Percentiles rank a stretch among this genome's conserved stretches.
phyloP scores from a whole-genome alignment of 2,797 vertebrate species.

The Sparus aurata region DNA sequence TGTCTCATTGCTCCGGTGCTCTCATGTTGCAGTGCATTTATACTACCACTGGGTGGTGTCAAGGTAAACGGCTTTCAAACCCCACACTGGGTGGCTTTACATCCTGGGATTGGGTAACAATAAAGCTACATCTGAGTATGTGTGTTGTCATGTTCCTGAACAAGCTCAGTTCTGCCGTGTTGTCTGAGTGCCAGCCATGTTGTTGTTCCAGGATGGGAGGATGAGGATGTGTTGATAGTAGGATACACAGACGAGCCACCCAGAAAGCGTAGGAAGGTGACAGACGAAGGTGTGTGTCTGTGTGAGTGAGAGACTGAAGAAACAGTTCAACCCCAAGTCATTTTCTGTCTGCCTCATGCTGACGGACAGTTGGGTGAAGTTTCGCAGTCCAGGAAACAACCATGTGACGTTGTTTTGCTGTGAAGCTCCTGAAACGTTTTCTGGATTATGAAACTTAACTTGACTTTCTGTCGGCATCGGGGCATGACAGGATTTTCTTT shows the following conservation, averaged over 20 bases:
- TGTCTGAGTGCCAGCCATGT: constrained; percentile 67
- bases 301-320: constrained; percentile 10
- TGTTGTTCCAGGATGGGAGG: constrained; percentile 87
- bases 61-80: not conserved
- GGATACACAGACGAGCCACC: constrained; percentile 79
- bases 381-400: no score
- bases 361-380: no score
- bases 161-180: constrained; percentile 25
- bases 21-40: not conserved
- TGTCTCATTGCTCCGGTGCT: not conserved
- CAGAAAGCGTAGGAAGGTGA: constrained; percentile 82
- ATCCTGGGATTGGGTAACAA: not conserved
- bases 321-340: no score
- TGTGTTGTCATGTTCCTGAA: not conserved
- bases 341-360: no score
- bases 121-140: not conserved
- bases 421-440: no score
- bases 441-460: no score
- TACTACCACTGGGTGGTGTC: constrained; percentile 22
- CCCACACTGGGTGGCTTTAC: not conserved
- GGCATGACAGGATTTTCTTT: no score
- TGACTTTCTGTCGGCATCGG: no score
- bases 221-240: constrained; percentile 88
- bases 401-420: no score
- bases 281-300: constrained; percentile 83